Evolutionary conservation across 2,113 vertebrate genomes (phyloP).

Genomic region (Silurus asotus): DNA sequence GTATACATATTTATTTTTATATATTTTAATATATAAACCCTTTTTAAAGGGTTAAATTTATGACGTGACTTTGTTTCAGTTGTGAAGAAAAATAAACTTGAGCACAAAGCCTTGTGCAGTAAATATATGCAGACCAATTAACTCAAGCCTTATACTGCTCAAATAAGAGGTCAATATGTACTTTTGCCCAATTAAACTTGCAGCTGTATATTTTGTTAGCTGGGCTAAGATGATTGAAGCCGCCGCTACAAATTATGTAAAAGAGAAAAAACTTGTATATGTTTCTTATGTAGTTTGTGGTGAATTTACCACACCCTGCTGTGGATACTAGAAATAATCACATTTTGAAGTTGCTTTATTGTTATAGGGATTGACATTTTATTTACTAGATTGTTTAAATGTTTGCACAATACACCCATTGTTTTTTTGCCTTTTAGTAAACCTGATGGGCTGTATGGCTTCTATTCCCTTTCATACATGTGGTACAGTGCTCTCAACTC

Average conservation of each 20-base stretch:
- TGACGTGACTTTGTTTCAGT: background rate
- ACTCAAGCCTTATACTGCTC: background rate
- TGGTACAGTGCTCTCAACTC: constrained; percentile 93
- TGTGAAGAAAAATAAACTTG: background rate
- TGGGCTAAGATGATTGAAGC: background rate
- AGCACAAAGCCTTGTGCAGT: background rate
- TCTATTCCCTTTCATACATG: constrained; percentile 90
- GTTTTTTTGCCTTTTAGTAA: constrained; percentile 52
- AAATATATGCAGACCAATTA: background rate
- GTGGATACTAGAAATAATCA: background rate
- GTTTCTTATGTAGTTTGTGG: background rate
- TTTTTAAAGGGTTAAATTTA: background rate
- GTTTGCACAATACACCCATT: background rate
- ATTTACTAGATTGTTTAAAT: background rate
- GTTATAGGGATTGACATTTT: background rate
- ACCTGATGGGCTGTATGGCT: constrained; percentile 73
- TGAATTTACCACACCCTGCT: background rate
- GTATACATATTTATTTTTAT: background rate
- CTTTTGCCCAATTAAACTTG: background rate
- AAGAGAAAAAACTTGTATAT: background rate
- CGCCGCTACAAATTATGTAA: background rate
- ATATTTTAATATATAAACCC: background rate
- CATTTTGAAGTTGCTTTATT: background rate
- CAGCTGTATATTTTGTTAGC: background rate
- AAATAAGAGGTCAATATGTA: background rate